These are phyloP conservation scores for Aurelia sp. DNA, from an alignment of 30 jellyfish, hydroid and myxozoan genomes.

Conservation along the genomic window DNA sequence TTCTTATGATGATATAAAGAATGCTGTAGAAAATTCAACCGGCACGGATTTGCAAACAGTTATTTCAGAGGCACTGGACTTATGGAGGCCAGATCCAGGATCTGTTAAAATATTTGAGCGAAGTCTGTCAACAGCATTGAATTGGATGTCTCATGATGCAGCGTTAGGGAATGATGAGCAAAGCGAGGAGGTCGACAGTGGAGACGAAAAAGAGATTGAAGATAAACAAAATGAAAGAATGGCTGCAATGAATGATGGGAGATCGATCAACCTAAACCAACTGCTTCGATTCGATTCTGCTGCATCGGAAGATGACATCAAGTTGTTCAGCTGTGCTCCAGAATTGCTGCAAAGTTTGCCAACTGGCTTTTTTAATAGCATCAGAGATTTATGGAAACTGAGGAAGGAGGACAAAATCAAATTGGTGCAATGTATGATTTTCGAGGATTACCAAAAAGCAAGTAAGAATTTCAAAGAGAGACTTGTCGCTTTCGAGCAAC, in stretches of 20 bases:
- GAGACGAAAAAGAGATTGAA: slow-evolving; percentile 56
- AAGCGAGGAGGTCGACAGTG: slow-evolving; percentile 34
- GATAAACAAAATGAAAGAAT: slow-evolving; percentile 21
- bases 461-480: slow-evolving; percentile 31
- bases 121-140: slow-evolving; percentile 14
- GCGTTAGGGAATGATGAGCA: slow-evolving; percentile 22
- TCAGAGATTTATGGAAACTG: slow-evolving; percentile 51
- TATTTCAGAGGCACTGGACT: slow-evolving; percentile 14
- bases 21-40: not conserved
- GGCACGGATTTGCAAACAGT: not conserved
- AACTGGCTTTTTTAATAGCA: not conserved
- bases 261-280: not conserved
- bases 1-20: slow-evolving; percentile 4
- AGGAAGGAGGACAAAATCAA: slow-evolving; percentile 16
- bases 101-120: not conserved
- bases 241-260: slow-evolving; percentile 37
- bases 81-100: slow-evolving; percentile 48
- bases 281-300: not conserved
- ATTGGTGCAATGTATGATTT: slow-evolving; percentile 33
- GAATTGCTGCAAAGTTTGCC: slow-evolving; percentile 8
- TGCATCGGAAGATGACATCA: not conserved
- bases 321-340: slow-evolving; percentile 25
- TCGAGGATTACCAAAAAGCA: not conserved
- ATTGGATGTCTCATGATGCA: slow-evolving; percentile 18
- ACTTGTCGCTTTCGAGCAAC: slow-evolving; percentile 16